Base-by-base conservation (phyloP, 2,888 invertebrate species). In the Mactromeris polynyma region DNA sequence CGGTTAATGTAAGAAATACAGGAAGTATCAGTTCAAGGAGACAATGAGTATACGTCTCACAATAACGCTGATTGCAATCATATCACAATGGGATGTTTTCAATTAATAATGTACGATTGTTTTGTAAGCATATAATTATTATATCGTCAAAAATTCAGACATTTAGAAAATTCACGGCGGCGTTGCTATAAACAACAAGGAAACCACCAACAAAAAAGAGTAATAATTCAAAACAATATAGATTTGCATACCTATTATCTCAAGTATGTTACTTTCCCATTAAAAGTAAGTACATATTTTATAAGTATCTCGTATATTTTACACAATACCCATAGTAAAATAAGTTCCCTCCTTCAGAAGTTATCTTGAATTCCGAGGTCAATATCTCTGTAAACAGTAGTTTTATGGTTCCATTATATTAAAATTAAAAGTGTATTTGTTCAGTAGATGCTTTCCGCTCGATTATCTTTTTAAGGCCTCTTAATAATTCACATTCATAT, bases 361-460 rank as follows among this genome's bases (percentile, higher is more conserved):
- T 86, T 78, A 64, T 77, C 86, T 64, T 69, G 4, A 78, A 86
- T 51, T n/a, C 38, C 26, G 42, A 77, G 84, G 88, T 88, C 90
- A 88, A 90, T 81, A 82, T 40, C 83, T 82, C 64, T 77, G 84
- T 83, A 86, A 90, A 90, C 90, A 90, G 90, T 90, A 90, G 88
- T 88, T 83, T 90, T 54, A 83, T 54, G 51, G 21, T 73, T 83
- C 79, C 80, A 73, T 86, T 89, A 83, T 89, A 86, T 89, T 89
- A 89, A 89, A 89, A 89, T 89, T 89, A 89, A 83, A 86, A 88
- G 83, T 86, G 81, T 86, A 89, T 89, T 86, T 79, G 83, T 85
- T 80, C 83, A 89, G 83, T 80, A 81, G 83, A 86, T 83, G 86
- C 89, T 86, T 73, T 80, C 31, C 31, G 78, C 69, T 79, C 40